phyloP scores from a whole-genome alignment of 1,140 invertebrate species.

The Asbolus verrucosus region DNA sequence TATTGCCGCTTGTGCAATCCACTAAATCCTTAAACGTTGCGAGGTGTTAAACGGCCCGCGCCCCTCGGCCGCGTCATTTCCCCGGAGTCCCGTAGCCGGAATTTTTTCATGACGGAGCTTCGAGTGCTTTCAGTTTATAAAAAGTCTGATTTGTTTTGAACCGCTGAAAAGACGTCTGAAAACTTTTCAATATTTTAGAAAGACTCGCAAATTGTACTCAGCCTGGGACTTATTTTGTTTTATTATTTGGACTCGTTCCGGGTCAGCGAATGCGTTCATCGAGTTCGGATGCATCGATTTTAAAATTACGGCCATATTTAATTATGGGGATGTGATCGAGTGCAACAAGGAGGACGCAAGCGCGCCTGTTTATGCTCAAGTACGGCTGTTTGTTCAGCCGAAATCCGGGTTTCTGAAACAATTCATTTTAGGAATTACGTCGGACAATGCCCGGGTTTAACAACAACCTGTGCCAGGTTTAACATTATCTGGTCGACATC shows the following conservation, averaged over 20 bases:
- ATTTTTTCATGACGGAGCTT: conserved; percentile 1
- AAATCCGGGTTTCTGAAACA: conserved; percentile 41
- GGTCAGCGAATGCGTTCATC: conserved; percentile 1
- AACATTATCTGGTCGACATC: conserved; percentile 33
- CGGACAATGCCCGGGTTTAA: conserved; percentile 30
- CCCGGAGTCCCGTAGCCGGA: not conserved
- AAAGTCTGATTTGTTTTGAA: conserved; percentile 14
- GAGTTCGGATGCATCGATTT: conserved; percentile 13
- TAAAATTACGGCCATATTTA: not conserved
- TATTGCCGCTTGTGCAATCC: conserved; percentile 8
- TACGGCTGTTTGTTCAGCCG: conserved; percentile 32
- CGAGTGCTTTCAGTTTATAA: conserved; percentile 2
- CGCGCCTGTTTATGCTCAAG: not conserved
- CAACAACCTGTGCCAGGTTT: conserved; percentile 42
- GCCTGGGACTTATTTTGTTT: conserved; percentile 3
- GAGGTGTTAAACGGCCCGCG: not conserved
- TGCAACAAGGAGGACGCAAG: too few species aligned
- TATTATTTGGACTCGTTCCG: conserved; percentile 6
- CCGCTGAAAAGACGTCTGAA: conserved; percentile 8
- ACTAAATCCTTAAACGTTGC: conserved; percentile 3
- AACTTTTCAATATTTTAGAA: conserved; percentile 38
- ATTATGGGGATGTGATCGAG: not conserved
- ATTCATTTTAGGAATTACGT: conserved; percentile 46
- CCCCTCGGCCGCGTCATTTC: not conserved
- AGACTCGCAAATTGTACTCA: conserved; percentile 28